Conservation (phyloP, 1,140 invertebrate species). For the Bombus sibiricus region DNA sequence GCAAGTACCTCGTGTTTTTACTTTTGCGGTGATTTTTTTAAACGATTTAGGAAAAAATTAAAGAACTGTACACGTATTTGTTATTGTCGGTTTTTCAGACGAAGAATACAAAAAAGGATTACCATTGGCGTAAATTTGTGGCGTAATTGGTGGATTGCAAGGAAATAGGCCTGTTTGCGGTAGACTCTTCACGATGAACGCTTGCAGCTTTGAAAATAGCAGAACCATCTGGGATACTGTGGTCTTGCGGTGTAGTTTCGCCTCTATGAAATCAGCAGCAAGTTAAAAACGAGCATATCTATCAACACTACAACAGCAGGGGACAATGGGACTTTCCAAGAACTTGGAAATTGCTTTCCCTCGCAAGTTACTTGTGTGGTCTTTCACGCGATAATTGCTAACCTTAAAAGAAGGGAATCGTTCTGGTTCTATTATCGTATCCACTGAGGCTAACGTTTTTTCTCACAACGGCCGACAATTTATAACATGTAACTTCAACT, state of each 20-base stretch:
- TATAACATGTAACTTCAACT: not conserved
- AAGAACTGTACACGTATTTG: not conserved
- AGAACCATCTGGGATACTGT: constrained; percentile 77
- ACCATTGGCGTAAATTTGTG: constrained; percentile 78
- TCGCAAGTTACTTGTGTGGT: constrained; percentile 24
- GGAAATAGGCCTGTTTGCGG: constrained; percentile 75
- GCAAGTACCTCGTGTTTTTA: too few relatives aligned
- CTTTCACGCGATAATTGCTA: constrained; percentile 11
- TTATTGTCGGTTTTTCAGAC: not conserved
- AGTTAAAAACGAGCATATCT: constrained; percentile 31
- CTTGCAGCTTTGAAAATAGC: constrained; percentile 79
- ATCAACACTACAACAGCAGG: constrained; percentile 19
- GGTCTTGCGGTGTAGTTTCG: constrained; percentile 73
- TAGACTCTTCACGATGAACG: constrained; percentile 73
- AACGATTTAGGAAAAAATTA: not conserved
- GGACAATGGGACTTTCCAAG: constrained; percentile 36
- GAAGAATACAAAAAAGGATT: constrained; percentile 29
- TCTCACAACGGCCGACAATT: not conserved
- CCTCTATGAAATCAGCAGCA: constrained; percentile 71
- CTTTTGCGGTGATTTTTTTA: not conserved
- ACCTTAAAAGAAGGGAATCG: not conserved
- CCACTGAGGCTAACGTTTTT: too few relatives aligned
- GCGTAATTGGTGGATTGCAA: constrained; percentile 79
- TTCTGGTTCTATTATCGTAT: not conserved
- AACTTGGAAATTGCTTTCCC: constrained; percentile 45